Base-by-base conservation (phyloP, 2,888 invertebrate genomes). In the Agrochola circellaris region DNA sequence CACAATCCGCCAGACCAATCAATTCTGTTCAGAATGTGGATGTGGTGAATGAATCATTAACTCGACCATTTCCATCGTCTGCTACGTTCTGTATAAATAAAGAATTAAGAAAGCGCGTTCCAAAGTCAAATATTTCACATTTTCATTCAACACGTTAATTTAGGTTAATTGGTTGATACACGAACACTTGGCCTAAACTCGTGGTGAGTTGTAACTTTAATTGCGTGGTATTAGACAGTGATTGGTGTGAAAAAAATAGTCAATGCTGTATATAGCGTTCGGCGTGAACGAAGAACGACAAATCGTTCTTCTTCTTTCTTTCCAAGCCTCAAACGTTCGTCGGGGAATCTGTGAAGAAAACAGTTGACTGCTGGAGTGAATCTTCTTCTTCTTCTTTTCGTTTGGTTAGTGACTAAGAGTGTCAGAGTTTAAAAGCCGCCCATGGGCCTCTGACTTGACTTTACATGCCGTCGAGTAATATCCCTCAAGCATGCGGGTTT, bases 81-180 rank as follows among this genome's bases (percentile, higher is more conserved):
- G 67, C 54, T 30, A 56, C 23, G 45, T 13, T 34, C 11, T 45
- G n/a, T 45, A 51, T 77, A 70, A 56, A 76, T 72, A 69, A 69
- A 71, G 62, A 83, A 83, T 58, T 75, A 48, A 80, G 83, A 88
- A 87, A 87, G 87, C 80, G 87, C 87, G 85, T 88, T 87, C 83
- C 83, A 42, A 84, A 86, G 71, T 72, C 75, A 86, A 86, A 87
- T 88, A 86, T 79, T 80, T 85, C 75, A 83, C 64, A 82, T 88
- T 81, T 84, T 68, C 86, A 85, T 85, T 85, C 83, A 87, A 85
- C 85, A 77, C 81, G 54, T 78, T 76, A 51, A 87, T 82, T 79
- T 88, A 73, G 87, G 87, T 87, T 87, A 87, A 87, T 87, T 87
- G 79, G 64, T 72, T 73, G 67, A 77, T 60, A 73, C 87, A 88